phyloP scores from a whole-genome alignment of 2,797 vertebrate species.

The Platalea minor region DNA sequence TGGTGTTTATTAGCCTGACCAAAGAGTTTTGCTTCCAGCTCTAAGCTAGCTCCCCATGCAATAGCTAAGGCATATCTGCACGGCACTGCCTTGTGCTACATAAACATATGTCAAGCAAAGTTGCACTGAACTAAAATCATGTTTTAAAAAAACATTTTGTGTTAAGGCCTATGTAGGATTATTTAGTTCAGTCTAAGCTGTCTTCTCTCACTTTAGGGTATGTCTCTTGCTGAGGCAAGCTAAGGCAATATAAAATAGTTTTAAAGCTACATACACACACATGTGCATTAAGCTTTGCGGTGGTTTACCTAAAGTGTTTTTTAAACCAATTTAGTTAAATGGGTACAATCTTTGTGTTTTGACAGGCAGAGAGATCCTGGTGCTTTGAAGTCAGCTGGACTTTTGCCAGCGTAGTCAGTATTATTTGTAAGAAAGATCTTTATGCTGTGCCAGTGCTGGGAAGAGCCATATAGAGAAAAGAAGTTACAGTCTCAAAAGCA shows the following conservation, averaged over 20 bases:
- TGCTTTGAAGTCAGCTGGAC: conserved; percentile 26
- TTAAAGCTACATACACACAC: background rate
- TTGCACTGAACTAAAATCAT: background rate
- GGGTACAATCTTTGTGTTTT: conserved; percentile 3
- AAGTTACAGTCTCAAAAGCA: background rate
- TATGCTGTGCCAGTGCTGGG: background rate
- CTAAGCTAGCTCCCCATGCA: background rate
- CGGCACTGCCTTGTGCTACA: background rate
- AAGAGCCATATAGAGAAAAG: background rate
- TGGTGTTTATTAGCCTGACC: background rate
- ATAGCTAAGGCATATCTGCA: background rate
- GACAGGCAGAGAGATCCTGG: background rate
- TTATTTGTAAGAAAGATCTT: background rate
- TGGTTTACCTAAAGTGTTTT: background rate
- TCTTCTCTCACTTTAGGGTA: background rate
- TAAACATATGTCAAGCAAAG: background rate
- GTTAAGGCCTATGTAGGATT: background rate
- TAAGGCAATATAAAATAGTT: background rate
- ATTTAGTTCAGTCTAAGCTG: background rate
- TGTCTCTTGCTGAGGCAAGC: background rate
- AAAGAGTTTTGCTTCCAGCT: background rate
- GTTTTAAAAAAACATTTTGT: background rate
- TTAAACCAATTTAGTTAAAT: background rate
- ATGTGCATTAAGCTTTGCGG: background rate
- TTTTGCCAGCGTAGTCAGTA: background rate